Evolutionary conservation across 2,113 vertebrate genomes (phyloP), one percentile per base, ranked within the genome.

Genomic region (Grammomys dolichurus): DNA sequence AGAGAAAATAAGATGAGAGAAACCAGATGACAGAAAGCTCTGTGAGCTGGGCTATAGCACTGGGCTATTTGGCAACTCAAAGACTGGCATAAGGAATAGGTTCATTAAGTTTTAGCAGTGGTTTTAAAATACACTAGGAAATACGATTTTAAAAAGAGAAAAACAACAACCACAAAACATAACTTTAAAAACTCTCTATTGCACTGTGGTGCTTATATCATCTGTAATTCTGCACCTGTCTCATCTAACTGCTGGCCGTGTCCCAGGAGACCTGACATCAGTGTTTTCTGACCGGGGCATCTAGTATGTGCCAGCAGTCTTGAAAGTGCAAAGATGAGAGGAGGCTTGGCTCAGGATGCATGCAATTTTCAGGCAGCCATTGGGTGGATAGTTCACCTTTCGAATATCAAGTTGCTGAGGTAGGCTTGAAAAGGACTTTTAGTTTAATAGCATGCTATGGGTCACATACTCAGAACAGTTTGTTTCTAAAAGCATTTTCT

Each of bases 141-240:
- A 93, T 90, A 63, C 13, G 20, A 40, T 85, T 95, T 96, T 65
- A 81, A 94, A 93, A 63, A 69, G 54, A 87, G 75, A 76, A 58
- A 93, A 81, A 46, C 33, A 33, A 65, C 85, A 60, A 84, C 90
- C 89, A 86, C 81, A 93, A 95, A 43, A 46, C 70, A 54, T 13
- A 13, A n/a, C 90, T 87, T 69, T 17, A 58, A 69, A 84, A 95
- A 84, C 7, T 40, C 48, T 95, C 56, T 20, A 20, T 43, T 54
- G 26, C 13, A 9, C 56, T 46, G 5, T 70, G 87, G 75, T 19
- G 51, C 73, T 0, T 84, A 60, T 3, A 82, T 82, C 60, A 93
- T 90, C 43, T 95, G 24, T 67, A 95, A 93, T 91, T 58, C 73
- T 89, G 43, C 63, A 94, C 89, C 73, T 86, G 89, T 69, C 88